Conservation (phyloP, 2,797 vertebrate species). For the Manis pentadactyla region DNA sequence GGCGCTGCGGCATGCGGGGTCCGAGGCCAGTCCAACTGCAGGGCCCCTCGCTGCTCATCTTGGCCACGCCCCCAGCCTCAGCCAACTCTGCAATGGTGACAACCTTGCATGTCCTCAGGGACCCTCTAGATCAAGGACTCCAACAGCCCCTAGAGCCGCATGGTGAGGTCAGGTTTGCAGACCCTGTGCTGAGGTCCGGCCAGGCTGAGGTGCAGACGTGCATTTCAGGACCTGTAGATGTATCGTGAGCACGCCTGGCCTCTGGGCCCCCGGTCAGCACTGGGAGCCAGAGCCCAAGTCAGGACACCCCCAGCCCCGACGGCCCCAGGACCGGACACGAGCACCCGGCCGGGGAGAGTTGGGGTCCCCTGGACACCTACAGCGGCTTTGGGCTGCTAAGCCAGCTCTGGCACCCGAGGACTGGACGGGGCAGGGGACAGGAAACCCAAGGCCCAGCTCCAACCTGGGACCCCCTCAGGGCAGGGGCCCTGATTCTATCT, state of each 20-base stretch:
- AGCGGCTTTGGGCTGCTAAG: background rate
- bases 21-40: background rate
- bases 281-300: background rate
- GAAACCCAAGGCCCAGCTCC: background rate
- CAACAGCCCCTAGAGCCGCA: accelerated
- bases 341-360: background rate
- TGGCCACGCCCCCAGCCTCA: background rate
- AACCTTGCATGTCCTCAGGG: background rate
- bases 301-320: background rate
- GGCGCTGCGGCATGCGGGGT: accelerated
- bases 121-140: background rate
- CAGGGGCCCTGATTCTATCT: background rate
- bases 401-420: background rate
- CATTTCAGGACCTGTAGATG: background rate
- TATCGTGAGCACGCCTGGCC: accelerated
- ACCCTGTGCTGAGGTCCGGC: background rate
- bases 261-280: background rate
- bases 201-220: background rate
- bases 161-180: accelerated
- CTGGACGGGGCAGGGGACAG: accelerated
- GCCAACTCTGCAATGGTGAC: background rate
- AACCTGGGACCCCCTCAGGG: accelerated
- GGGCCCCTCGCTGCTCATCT: background rate
- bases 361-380: background rate
- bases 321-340: accelerated